Evolutionary conservation across 2,113 vertebrate genomes (phyloP), one percentile per base, ranked within the genome.

Genomic region (Rynchops niger): DNA sequence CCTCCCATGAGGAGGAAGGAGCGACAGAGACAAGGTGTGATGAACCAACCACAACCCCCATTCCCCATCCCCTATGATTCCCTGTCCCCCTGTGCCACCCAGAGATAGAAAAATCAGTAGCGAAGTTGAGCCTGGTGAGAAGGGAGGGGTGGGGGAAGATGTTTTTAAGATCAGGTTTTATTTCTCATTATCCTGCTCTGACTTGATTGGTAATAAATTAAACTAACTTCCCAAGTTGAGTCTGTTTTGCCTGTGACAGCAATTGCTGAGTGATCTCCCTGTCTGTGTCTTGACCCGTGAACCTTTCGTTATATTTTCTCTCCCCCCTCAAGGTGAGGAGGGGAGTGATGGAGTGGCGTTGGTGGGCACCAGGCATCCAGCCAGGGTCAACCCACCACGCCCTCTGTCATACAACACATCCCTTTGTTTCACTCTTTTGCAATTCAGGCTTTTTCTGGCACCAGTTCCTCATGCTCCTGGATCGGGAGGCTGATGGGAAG

Each of bases 391-490:
- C 38, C 62, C 38, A 63, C 62, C 62, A 20, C 62, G 42, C 62
- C 62, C 62, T 63, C 62, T 20, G 1, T 12, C 52, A 4, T 2
- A 12, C 26, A 63, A 15, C 34, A 32, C 1, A 15, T 10, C 63
- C 43, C 77, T 83, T 83, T 76, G 81, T 77, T 53, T 55, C 32
- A 5, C 22, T 56, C 58, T 94, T 91, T 52, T 50, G 77, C 88
- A 91, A 81, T 20, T 67, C 3, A 3, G 3, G 11, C 4, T 47
- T 50, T 80, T 80, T 6, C 15, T 43, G 77, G 49, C 43, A 11
- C 25, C 5, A 0, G 15, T 59, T 77, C 70, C 74, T 69, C 15
- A 0, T 2, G 4, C 56, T 45, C 30, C 4, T 7, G 15, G n/a
- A 27, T 82, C 7, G 12, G 9, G 55, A 52, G 29, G 40, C 29